Evolutionary conservation across 2,888 invertebrate species (phyloP), one percentile per base, ranked within the genome.

Genomic region (Antitype chi): DNA sequence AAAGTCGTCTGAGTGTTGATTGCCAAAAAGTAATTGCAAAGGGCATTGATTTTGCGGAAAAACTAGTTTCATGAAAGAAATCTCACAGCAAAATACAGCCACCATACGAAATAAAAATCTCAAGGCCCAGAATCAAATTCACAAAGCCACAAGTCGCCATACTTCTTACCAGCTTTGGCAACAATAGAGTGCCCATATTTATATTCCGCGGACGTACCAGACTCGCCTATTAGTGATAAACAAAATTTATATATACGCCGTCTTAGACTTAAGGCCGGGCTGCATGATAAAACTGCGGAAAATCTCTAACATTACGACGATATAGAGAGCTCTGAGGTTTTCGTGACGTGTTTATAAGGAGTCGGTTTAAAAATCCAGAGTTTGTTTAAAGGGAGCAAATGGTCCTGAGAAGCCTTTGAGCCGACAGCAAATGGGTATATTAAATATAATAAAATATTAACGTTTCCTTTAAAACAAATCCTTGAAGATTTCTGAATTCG

Each of bases 201-300:
- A 85, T 85, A 86, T 85, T 85, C 85, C n/a, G 63, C 13, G 57
- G 71, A 70, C 86, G 85, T 69, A 47, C 78, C 47, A 59, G 64
- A 70, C 66, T 78, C 62, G 80, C 69, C 88, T 87, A 87, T 88
- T 88, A 88, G 85, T 78, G 87, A 81, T 88, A 88, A 88, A 88
- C 85, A 85, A 84, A 88, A 87, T 87, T 87, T 88, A 88, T 85
- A 85, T 78, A 81, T 81, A 84, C 83, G 71, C 71, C 69, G 77
- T 73, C 84, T 85, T 74, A 82, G 82, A 78, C 84, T 84, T 78
- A 85, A 78, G 68, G 57, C 75, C 0, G 55, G 74, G 81, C 38
- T 72, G 73, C 68, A 85, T 77, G 82, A 82, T 72, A 77, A 66
- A 85, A 69, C 74, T 47, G 17, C 38, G 70, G 59, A 43, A 72